Conservation (phyloP, 2,113 vertebrate genomes). For the Picathartes gymnocephalus region DNA sequence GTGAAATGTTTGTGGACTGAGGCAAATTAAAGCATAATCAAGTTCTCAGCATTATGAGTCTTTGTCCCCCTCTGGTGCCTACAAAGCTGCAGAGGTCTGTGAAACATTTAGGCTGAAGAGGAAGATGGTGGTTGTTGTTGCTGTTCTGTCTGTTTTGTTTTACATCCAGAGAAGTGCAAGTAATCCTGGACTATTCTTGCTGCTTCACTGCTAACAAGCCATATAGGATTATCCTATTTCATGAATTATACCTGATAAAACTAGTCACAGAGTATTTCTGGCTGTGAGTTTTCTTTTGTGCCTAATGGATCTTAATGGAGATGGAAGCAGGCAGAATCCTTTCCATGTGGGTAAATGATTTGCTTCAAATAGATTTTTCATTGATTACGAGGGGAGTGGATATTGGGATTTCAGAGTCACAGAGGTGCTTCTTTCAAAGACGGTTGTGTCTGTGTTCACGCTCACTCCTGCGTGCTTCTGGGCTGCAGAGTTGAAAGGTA, state of each 20-base stretch:
- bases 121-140: not conserved
- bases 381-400: not conserved
- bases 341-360: not conserved
- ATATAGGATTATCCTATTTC: not conserved
- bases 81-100: not conserved
- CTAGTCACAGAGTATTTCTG: not conserved
- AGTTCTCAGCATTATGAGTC: not conserved
- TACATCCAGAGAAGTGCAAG: not conserved
- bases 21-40: not conserved
- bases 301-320: not conserved
- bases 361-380: not conserved
- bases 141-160: not conserved
- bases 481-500: accelerated
- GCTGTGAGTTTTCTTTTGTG: not conserved
- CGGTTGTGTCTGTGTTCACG: accelerated
- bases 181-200: not conserved
- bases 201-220: not conserved
- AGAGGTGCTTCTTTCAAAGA: not conserved
- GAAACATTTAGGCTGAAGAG: not conserved
- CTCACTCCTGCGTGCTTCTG: not conserved
- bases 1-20: not conserved
- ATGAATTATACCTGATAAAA: not conserved
- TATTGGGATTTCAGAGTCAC: not conserved
- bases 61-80: conserved; percentile 56
- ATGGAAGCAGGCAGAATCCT: not conserved